Conservation (phyloP, 2,888 invertebrate species). For the Thalpophila matura region DNA sequence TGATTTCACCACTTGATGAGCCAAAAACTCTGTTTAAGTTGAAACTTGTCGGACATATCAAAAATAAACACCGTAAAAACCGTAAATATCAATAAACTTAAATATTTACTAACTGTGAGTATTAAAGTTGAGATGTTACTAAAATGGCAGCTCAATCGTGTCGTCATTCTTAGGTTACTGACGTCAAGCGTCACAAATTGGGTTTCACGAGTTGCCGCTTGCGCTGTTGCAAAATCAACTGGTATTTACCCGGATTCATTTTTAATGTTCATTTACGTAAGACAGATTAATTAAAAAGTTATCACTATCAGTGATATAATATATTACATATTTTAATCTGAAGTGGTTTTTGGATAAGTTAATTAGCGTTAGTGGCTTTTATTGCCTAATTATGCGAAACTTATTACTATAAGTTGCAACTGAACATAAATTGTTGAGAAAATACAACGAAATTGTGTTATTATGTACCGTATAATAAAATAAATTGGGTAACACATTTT, state of each 20-base stretch:
- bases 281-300: constrained; percentile 17
- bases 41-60: too few relatives aligned
- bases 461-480: too few relatives aligned
- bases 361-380: background rate
- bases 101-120: too few relatives aligned
- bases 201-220: background rate
- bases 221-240: constrained; percentile 24
- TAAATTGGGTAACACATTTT: too few relatives aligned
- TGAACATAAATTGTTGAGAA: too few relatives aligned
- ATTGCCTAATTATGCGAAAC: too few relatives aligned
- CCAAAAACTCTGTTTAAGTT: too few relatives aligned
- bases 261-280: constrained; percentile 21
- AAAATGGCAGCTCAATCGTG: constrained; percentile 1
- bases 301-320: constrained; percentile 8
- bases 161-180: constrained; percentile 7
- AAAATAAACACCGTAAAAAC: too few relatives aligned
- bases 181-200: constrained; percentile 27
- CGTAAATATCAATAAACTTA: too few relatives aligned
- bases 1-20: too few relatives aligned
- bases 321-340: constrained; percentile 33
- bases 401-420: too few relatives aligned
- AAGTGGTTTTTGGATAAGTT: constrained; percentile 22
- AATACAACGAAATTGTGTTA: too few relatives aligned
- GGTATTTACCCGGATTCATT: constrained; percentile 23
- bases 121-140: background rate